Conservation (phyloP, 2,888 invertebrate species). For the Scotopteryx bipunctaria region DNA sequence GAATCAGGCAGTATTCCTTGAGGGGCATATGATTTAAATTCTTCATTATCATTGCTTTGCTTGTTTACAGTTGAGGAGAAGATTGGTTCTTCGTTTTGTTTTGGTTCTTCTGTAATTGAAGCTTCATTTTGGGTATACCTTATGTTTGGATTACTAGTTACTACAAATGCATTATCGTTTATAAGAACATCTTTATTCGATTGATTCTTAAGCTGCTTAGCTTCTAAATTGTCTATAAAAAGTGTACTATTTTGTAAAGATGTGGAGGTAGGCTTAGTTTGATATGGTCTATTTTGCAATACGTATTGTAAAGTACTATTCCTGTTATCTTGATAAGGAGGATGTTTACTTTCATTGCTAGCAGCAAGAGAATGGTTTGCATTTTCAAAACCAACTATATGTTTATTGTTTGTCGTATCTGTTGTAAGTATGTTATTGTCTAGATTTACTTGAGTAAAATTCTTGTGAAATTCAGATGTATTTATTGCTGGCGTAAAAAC, state of each 20-base stretch:
- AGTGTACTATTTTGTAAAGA: not conserved
- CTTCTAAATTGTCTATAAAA: not conserved
- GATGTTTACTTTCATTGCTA: not conserved
- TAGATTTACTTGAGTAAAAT: not conserved
- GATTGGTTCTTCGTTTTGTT: not conserved
- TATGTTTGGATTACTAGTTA: not conserved
- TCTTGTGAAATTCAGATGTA: not conserved
- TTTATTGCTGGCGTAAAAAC: not conserved
- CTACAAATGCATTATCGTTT: not conserved
- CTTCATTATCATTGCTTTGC: not conserved
- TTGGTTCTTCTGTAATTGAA: not conserved
- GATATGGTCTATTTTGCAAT: too few relatives aligned
- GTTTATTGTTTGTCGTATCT: not conserved
- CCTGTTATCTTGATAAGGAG: not conserved
- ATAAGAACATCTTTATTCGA: not conserved
- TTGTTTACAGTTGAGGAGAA: not conserved
- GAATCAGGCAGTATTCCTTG: too few relatives aligned
- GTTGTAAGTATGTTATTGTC: not conserved
- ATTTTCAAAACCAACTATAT: not conserved
- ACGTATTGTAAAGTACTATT: not conserved
- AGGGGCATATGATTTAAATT: too few relatives aligned
- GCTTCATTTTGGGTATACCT: not conserved
- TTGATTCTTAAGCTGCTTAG: not conserved
- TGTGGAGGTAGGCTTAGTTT: not conserved
- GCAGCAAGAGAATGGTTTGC: not conserved